Evolutionary conservation across 2,113 vertebrate genomes (phyloP), one percentile per base, ranked within the genome.

Genomic region (Callorhinus ursinus): DNA sequence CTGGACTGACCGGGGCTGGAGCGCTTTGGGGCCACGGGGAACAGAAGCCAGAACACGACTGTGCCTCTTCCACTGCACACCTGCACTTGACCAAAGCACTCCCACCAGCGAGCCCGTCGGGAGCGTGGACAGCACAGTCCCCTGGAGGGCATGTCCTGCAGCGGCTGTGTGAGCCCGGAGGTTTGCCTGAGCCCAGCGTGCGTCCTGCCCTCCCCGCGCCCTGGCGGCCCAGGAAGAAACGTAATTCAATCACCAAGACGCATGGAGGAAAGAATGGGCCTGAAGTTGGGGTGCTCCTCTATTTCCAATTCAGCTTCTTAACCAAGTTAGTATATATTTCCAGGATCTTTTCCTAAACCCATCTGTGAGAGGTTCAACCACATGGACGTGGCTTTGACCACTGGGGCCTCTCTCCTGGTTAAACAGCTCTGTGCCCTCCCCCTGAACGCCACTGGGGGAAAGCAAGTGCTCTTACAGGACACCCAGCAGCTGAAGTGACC

Each of bases 381-480:
- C 18, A 2, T 1, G 2, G 36, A 14, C 0, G 11, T 5, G 2
- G 3, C 16, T 5, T 12, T 10, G 59, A 67, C 12, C 22, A 4
- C 28, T 5, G 0, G 36, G 28, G 24, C 18, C 18, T 21, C 55
- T 55, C 53, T 55, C 53, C 55, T 5, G 5, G 51, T 15, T 7
- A 5, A 5, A 4, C 0, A 2, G 2, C 53, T 36, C 15, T 1
- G 4, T 11, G 11, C n/a, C 1, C 31, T 10, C 24, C 6, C 0
- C 5, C 39, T 7, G 7, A 2, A 0, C 0, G 1, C 53, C 2
- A 8, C 46, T 2, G 13, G 13, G 0, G 4, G 21, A 5, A 15
- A 13, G 53, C 8, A 7, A 46, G 7, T 1, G 0, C 28, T 28
- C 63, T 51, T 10, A 22, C 1, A 24, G 10, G 33, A 26, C 0